Conservation (phyloP, 2,888 invertebrate genomes). For the Acleris laterana region DNA sequence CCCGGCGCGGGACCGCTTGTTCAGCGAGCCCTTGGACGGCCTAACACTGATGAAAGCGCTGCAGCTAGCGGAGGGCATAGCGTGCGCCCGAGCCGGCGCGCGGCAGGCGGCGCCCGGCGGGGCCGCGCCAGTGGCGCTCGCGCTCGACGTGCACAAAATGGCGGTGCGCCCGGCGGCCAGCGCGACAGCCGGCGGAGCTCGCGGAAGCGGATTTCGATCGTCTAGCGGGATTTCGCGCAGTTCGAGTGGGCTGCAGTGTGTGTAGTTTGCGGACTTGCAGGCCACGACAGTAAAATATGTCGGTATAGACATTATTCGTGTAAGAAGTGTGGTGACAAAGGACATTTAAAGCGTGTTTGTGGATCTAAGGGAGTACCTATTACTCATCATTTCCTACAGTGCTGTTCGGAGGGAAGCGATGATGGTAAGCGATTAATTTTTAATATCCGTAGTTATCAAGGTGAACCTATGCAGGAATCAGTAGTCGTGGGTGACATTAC, state of each 20-base stretch:
- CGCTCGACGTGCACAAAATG: not conserved
- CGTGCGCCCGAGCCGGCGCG: not conserved
- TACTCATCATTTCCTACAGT: not conserved
- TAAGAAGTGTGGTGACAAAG: not conserved
- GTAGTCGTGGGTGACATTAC: not conserved
- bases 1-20: no score
- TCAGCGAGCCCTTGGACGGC: no score
- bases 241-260: not conserved
- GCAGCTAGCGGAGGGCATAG: not conserved
- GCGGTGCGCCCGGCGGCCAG: not conserved
- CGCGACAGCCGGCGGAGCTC: not conserved
- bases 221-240: not conserved
- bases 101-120: not conserved
- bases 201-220: not conserved
- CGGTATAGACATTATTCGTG: not conserved
- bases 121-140: conserved; percentile 12
- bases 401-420: not conserved
- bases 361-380: not conserved
- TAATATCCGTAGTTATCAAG: not conserved
- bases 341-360: not conserved
- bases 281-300: not conserved
- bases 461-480: conserved; percentile 2
- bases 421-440: not conserved
- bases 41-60: not conserved
- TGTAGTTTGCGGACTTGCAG: not conserved